Percentiles rank a stretch among this genome's conserved stretches.
These are phyloP conservation scores for Erpobdella octoculata DNA, from an alignment of 2,888 invertebrate species.

Conservation along the genomic window DNA sequence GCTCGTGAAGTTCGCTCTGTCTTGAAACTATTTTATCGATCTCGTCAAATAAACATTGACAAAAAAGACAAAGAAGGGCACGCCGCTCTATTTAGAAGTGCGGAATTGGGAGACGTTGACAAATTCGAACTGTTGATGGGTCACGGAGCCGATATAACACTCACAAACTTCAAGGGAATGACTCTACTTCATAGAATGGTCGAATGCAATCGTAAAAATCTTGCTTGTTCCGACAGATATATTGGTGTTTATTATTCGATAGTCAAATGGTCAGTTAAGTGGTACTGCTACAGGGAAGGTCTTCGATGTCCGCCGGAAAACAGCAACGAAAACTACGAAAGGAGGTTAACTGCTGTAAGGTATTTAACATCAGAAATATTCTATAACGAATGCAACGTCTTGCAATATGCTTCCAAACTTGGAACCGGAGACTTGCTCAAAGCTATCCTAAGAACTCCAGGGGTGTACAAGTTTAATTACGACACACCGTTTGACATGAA, in stretches of 20 bases:
- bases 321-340: constrained; percentile 21
- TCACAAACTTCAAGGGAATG: constrained; percentile 5
- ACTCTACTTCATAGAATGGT: constrained; percentile 28
- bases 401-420: constrained; percentile 29
- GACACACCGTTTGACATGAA: constrained; percentile 1
- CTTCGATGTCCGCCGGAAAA: constrained; percentile 24
- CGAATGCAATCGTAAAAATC: constrained; percentile 13
- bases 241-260: constrained; percentile 25
- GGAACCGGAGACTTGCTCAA: constrained; percentile 26
- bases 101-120: constrained; percentile 13
- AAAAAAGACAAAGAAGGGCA: constrained; percentile 24
- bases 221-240: constrained; percentile 15
- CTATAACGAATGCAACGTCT: constrained; percentile 23
- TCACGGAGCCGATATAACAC: constrained; percentile 27
- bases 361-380: constrained; percentile 24
- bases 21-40: constrained; percentile 24
- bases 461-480: constrained; percentile 27
- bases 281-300: constrained; percentile 27
- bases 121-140: constrained; percentile 24
- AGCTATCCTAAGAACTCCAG: constrained; percentile 29
- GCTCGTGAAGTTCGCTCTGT: constrained; percentile 13
- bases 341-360: constrained; percentile 20
- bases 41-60: constrained; percentile 24
- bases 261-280: constrained; percentile 20
- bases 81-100: constrained; percentile 27